Conservation (phyloP, 1,140 invertebrate genomes). For the Drosophila eugracilis region DNA sequence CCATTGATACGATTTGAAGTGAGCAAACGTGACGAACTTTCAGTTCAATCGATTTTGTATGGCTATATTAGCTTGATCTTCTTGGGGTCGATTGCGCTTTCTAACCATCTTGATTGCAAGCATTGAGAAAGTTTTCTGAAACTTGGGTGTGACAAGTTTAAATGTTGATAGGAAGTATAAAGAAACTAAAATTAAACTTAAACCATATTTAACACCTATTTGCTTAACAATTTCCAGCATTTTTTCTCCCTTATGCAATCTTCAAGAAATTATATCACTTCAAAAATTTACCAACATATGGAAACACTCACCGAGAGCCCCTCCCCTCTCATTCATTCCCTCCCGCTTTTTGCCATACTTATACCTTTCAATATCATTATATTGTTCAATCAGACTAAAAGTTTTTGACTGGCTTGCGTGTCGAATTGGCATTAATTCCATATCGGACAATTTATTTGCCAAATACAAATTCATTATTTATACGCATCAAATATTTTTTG, state of each 20-base stretch:
- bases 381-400: constrained; percentile 72
- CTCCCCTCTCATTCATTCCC: constrained; percentile 8
- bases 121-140: constrained; percentile 58
- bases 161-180: neutral
- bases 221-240: neutral
- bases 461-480: constrained; percentile 76
- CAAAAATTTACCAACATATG: constrained; percentile 9
- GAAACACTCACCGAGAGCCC: constrained; percentile 2
- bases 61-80: constrained; percentile 15
- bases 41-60: constrained; percentile 65
- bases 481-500: constrained; percentile 58
- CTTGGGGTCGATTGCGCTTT: constrained; percentile 44
- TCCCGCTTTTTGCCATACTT: neutral
- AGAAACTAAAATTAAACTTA: neutral
- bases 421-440: constrained; percentile 63
- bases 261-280: neutral
- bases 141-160: constrained; percentile 2
- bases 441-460: constrained; percentile 67
- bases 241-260: constrained; percentile 1
- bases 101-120: constrained; percentile 6
- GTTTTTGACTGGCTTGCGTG: constrained; percentile 66
- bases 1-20: constrained; percentile 45
- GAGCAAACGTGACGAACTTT: constrained; percentile 61
- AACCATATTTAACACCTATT: neutral
- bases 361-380: constrained; percentile 19